Evolutionary conservation across 1,140 invertebrate genomes (phyloP), one percentile per base, ranked within the genome.

Genomic region (Eupeodes corollae): DNA sequence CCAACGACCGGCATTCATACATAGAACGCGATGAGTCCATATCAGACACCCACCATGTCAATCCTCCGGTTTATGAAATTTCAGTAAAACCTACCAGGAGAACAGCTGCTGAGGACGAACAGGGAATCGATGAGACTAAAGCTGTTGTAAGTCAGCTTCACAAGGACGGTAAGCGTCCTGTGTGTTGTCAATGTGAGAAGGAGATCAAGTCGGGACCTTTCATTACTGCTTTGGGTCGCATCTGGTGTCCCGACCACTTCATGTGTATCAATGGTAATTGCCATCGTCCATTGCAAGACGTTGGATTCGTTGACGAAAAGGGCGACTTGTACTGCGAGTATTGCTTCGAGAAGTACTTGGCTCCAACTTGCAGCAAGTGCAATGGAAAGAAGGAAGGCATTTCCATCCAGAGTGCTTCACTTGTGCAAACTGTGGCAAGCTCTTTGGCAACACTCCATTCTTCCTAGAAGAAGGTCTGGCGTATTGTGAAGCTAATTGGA

Each of bases 171-270:
- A 70, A 73, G 46, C 77, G 76, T 53, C 79, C 79, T 21, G 70
- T 79, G 48, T 84, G 82, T 69, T 78, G 78, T 70, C 73, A 75
- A 66, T 83, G 81, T 73, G 75, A 79, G 61, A 77, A 77, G 57
- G 71, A 79, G 58, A 83, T 84, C 46, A 78, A 95, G 91, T n/a
- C n/a, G 71, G 96, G 96, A 52, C 95, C 96, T 42, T 99, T 98
- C 72, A 94, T 99, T 49, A 87, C 92, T 44, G 96, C 96, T 26
- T 71, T 97, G 62, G 93, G 93, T 41, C 92, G 93, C 63, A 96
- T 93, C 52, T 99, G 94, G 93, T 99, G 97, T 64, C 95, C 95
- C 1, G 91, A 98, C 55, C 95, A 99, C 70, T 99, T 99, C 70
- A 78, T 90, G 31, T 99, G 97, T 70, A 84, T 87, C 31, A 97